phyloP scores from a whole-genome alignment of 2,797 vertebrate species.

The Microcaecilia unicolor region DNA sequence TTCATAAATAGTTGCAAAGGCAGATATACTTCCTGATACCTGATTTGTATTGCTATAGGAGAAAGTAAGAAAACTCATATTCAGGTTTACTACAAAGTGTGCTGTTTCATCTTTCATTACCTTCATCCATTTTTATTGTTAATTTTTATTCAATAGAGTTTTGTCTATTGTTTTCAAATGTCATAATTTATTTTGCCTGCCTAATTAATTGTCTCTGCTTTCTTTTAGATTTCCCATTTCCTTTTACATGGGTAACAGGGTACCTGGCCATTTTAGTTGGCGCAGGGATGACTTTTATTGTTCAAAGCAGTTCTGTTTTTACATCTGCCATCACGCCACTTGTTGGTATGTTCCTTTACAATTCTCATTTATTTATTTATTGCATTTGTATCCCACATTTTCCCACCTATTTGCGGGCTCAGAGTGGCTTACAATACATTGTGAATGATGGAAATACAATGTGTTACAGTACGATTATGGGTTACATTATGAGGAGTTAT shows the following conservation, averaged over 20 bases:
- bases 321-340: slow-evolving; percentile 93
- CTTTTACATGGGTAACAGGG: slow-evolving; percentile 85
- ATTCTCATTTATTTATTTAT: too few relatives aligned
- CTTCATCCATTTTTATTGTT: background rate
- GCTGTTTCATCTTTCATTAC: background rate
- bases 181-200: background rate
- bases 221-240: slow-evolving; percentile 85
- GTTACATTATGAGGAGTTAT: too few relatives aligned
- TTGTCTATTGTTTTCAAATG: background rate
- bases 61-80: too few relatives aligned
- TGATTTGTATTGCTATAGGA: too few relatives aligned
- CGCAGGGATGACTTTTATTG: slow-evolving; percentile 92
- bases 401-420: too few relatives aligned
- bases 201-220: background rate
- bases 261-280: slow-evolving; percentile 89
- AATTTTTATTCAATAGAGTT: background rate
- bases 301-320: slow-evolving; percentile 96
- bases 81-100: too few relatives aligned
- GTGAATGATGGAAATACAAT: too few relatives aligned
- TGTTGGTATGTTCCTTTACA: slow-evolving; percentile 67
- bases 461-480: too few relatives aligned
- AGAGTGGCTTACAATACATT: too few relatives aligned
- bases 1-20: slow-evolving; percentile 7
- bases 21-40: background rate
- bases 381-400: too few relatives aligned